Conservation (phyloP, 1,140 invertebrate species). For the Metaphire vulgaris region DNA sequence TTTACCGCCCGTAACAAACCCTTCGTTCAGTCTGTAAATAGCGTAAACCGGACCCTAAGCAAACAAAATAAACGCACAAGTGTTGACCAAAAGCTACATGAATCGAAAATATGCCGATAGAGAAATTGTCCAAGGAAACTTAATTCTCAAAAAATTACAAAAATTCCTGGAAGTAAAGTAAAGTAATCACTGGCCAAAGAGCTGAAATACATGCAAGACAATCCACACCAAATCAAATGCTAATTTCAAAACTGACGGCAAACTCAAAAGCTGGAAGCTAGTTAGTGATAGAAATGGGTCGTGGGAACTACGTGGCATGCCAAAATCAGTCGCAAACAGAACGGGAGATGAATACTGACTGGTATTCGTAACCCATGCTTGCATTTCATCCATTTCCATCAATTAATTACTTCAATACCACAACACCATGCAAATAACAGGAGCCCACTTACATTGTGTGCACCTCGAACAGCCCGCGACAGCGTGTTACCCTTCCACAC, state of each 20-base stretch:
- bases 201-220: no score
- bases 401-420: no score
- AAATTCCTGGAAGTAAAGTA: neutral
- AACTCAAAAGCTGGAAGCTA: no score
- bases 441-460: slow-evolving; percentile 48
- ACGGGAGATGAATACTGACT: no score
- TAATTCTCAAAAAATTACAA: neutral
- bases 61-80: neutral
- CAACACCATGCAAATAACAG: no score
- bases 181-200: neutral
- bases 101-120: neutral
- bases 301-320: no score
- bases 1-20: slow-evolving; percentile 49
- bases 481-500: slow-evolving; percentile 47
- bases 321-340: no score
- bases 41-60: slow-evolving; percentile 45
- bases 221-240: no score
- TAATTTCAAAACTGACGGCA: no score
- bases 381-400: no score
- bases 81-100: neutral
- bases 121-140: neutral
- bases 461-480: slow-evolving; percentile 39
- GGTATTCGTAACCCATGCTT: no score
- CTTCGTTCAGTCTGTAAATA: slow-evolving; percentile 43
- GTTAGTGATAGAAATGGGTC: no score